Base-by-base conservation (phyloP, 2,113 vertebrate genomes). In the Sisor rabdophorus region DNA sequence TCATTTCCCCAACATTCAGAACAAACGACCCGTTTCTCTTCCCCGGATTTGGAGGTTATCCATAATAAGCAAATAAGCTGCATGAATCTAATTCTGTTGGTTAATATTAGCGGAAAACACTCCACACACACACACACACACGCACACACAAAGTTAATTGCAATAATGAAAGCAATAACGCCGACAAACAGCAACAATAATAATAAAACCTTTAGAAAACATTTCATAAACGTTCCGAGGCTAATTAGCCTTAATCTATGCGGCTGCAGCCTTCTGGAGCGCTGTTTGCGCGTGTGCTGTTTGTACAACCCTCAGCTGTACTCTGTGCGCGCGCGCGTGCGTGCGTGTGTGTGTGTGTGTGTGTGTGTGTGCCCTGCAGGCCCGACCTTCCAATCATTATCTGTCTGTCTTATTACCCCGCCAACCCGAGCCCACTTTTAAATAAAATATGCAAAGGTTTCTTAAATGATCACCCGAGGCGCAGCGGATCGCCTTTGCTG, bases 361-460 rank as follows among this genome's bases (percentile, higher is more conserved):
- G 85, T 79, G 86, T 86, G 95, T 95, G 95, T 94, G 94, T 98
- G 96, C 97, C 97, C 97, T 90, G 94, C 93, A 98, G 97, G 95
- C 91, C 93, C 94, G 95, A 98, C 97, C 97, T 98, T 98, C 96
- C 97, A 99, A 99, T 98, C 97, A 98, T 98, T 99, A 99, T 98
- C 97, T 98, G 97, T 98, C 97, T 99, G 96, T 98, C 97, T 99
- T 99, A 99, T 99, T 99, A 98, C 96, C 96, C 97, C 96, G 95
- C 96, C 96, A 98, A 99, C 98, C 96, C 95, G 95, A 93, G 94
- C 96, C 96, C 96, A 99, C 95, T 99, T 98, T 99, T 99, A 99
- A 99, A 99, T 99, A 99, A 99, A 98, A 99, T 98, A 99, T 99
- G 97, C 97, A 99, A 99, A 99, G 97, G 97, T 99, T 99, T 99